Evolutionary conservation across 2,888 invertebrate species (phyloP).

Genomic region (Leptura quadrifasciata): DNA sequence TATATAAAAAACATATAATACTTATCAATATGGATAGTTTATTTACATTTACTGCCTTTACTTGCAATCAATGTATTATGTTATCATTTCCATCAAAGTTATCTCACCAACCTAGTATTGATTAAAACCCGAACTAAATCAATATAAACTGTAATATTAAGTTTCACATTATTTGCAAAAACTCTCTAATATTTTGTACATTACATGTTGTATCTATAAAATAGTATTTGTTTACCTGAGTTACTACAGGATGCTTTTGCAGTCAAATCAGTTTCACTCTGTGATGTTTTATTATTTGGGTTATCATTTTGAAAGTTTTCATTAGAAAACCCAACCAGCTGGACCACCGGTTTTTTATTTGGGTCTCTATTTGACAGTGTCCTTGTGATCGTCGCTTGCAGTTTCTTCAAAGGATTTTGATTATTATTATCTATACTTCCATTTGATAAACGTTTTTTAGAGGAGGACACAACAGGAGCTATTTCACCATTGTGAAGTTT

Average conservation of each 20-base stretch:
- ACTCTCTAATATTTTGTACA: background rate
- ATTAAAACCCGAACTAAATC: too few relatives aligned
- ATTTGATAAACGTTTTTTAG: slow-evolving; percentile 63
- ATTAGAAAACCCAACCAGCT: slow-evolving; percentile 71
- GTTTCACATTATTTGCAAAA: background rate
- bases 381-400: slow-evolving; percentile 73
- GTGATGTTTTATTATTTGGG: slow-evolving; percentile 53
- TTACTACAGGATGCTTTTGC: slow-evolving; percentile 66
- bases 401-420: slow-evolving; percentile 69
- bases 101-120: too few relatives aligned
- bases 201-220: background rate
- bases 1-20: too few relatives aligned
- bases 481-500: slow-evolving; percentile 82
- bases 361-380: slow-evolving; percentile 75
- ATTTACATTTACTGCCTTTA: too few relatives aligned
- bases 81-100: too few relatives aligned
- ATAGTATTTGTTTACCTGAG: slow-evolving; percentile 59
- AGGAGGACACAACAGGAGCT: slow-evolving; percentile 63
- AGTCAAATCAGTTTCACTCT: slow-evolving; percentile 63
- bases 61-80: too few relatives aligned
- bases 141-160: too few relatives aligned
- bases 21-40: too few relatives aligned
- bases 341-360: slow-evolving; percentile 65
- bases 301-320: slow-evolving; percentile 67
- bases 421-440: slow-evolving; percentile 65